Evolutionary conservation across 2,888 invertebrate genomes (phyloP).

Genomic region (Protophormia terraenovae): DNA sequence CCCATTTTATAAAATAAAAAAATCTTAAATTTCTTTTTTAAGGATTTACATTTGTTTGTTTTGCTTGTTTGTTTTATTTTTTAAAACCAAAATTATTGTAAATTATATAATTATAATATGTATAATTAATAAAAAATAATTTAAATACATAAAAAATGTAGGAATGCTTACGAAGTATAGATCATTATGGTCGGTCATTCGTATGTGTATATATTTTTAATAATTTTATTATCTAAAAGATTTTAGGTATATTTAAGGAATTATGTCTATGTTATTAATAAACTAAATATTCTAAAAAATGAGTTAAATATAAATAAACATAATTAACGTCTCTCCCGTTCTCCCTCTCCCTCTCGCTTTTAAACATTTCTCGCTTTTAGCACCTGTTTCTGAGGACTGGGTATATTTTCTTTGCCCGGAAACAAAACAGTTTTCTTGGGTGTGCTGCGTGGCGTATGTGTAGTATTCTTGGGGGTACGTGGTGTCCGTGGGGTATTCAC

Average conservation of each 20-base stretch:
- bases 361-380: constrained; percentile 78
- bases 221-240: constrained; percentile 8
- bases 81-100: background rate
- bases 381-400: constrained; percentile 79
- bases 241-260: background rate
- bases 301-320: constrained; percentile 16
- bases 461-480: constrained; percentile 68
- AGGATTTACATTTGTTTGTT: background rate
- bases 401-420: constrained; percentile 80
- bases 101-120: background rate
- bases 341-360: background rate
- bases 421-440: constrained; percentile 80
- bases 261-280: background rate
- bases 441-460: constrained; percentile 76
- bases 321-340: background rate
- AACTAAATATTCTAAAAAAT: constrained; percentile 15
- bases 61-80: constrained; percentile 1
- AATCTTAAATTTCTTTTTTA: background rate
- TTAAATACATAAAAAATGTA: background rate
- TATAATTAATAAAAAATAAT: background rate
- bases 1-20: background rate
- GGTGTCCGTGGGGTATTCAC: constrained; percentile 70
- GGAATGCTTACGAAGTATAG: constrained; percentile 36
- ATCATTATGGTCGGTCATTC: background rate
- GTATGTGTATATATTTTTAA: background rate